A percentile compares a stretch with the other conserved stretches of the same genome.
These are phyloP conservation scores for Laticauda colubrina DNA, from an alignment of 2,113 vertebrate species.

Conservation along the genomic window DNA sequence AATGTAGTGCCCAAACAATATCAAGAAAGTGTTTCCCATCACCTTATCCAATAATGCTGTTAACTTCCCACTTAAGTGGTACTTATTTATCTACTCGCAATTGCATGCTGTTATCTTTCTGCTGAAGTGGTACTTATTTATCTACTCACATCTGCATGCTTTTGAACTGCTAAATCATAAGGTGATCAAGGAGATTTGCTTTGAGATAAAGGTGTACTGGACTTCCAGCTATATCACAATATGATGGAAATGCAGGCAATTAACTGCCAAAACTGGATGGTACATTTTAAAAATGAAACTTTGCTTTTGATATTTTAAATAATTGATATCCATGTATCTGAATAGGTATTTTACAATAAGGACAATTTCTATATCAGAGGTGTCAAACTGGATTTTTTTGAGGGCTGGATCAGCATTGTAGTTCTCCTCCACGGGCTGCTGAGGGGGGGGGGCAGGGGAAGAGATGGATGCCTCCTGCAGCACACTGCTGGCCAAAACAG, in stretches of 20 bases:
- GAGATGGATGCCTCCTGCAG: no score
- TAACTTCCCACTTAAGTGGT: background rate
- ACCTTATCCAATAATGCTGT: background rate
- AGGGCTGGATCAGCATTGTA: no score
- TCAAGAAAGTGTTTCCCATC: background rate
- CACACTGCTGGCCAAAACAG: no score
- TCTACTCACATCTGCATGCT: background rate
- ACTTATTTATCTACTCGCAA: background rate
- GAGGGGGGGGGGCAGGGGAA: no score
- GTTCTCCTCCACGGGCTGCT: no score
- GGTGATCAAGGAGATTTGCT: background rate
- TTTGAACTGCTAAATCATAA: background rate
- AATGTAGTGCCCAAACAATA: background rate
- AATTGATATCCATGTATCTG: background rate
- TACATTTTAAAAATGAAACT: background rate
- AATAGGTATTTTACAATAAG: constrained; percentile 2
- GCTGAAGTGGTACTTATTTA: background rate
- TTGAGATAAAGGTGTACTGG: background rate
- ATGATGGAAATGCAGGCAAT: background rate
- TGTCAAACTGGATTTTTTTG: no score
- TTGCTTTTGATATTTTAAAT: constrained; percentile 16
- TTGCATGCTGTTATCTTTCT: background rate
- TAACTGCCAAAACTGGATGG: background rate
- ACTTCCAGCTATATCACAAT: background rate
- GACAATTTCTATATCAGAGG: background rate